phyloP scores from a whole-genome alignment of 2,888 invertebrate genomes.

The Leptopilina syphax region DNA sequence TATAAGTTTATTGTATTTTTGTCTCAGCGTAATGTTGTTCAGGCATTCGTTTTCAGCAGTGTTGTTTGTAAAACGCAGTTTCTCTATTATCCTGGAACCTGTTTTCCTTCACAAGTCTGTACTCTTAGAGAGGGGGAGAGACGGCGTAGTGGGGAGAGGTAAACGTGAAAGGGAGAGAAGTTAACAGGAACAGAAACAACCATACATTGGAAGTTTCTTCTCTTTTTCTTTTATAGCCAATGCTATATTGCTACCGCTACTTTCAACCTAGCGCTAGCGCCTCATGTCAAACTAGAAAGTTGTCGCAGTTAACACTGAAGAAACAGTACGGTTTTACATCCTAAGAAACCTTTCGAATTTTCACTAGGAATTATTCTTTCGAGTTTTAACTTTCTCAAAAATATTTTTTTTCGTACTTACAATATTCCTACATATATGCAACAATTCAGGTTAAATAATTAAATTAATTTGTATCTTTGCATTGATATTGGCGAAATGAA shows the following conservation, averaged over 20 bases:
- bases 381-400: background rate
- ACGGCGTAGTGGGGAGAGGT: conserved; percentile 39
- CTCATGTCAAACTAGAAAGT: conserved; percentile 76
- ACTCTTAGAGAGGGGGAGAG: conserved; percentile 46
- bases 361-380: conserved; percentile 57
- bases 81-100: conserved; percentile 76
- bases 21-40: conserved; percentile 67
- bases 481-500: too few relatives aligned
- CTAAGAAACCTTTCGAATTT: conserved; percentile 75
- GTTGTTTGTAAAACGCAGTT: conserved; percentile 66
- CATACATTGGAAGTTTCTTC: background rate
- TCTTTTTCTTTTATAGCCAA: conserved; percentile 11
- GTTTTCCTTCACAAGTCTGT: conserved; percentile 70
- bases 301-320: conserved; percentile 72
- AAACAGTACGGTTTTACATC: conserved; percentile 61
- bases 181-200: background rate
- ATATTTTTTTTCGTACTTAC: too few relatives aligned
- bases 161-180: conserved; percentile 13
- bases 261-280: conserved; percentile 51
- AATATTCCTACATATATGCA: too few relatives aligned
- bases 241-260: conserved; percentile 24
- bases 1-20: conserved; percentile 54
- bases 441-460: too few relatives aligned
- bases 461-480: too few relatives aligned
- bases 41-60: conserved; percentile 60